These are phyloP conservation scores for Paramuricea clavata DNA, from an alignment of 92 coral and sea anemone genomes.

Conservation along the genomic window DNA sequence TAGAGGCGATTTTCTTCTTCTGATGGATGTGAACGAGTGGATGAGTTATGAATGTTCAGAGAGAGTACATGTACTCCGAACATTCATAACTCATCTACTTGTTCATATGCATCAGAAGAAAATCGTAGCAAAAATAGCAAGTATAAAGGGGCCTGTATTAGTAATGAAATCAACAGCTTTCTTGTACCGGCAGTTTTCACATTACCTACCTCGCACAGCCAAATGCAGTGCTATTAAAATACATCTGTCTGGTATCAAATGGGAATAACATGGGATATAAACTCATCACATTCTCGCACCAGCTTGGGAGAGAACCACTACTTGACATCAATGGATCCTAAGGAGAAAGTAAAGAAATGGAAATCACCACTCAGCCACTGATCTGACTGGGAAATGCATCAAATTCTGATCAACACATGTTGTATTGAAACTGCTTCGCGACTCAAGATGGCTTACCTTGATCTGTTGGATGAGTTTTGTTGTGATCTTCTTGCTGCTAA, in stretches of 20 bases:
- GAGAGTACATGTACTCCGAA: too few relatives aligned
- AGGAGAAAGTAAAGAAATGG: not conserved
- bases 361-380: too few relatives aligned
- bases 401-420: too few relatives aligned
- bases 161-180: not conserved
- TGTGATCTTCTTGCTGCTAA: slow-evolving; percentile 92
- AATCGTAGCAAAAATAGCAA: too few relatives aligned
- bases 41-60: too few relatives aligned
- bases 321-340: slow-evolving; percentile 93
- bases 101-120: too few relatives aligned
- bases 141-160: too few relatives aligned
- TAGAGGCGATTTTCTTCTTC: too few relatives aligned
- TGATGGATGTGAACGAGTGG: too few relatives aligned
- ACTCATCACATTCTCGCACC: slow-evolving; percentile 92
- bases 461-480: slow-evolving; percentile 94
- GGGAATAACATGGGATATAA: slow-evolving; percentile 92
- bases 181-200: not conserved
- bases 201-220: slow-evolving; percentile 91
- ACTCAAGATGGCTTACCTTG: slow-evolving; percentile 73
- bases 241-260: slow-evolving; percentile 95
- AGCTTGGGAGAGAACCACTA: slow-evolving; percentile 86
- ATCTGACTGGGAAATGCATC: too few relatives aligned
- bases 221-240: slow-evolving; percentile 93
- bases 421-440: too few relatives aligned
- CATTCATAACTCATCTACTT: too few relatives aligned